These are phyloP conservation scores for Acromyrmex echinatior DNA, from an alignment of 1,140 invertebrate genomes.

Conservation along the genomic window DNA sequence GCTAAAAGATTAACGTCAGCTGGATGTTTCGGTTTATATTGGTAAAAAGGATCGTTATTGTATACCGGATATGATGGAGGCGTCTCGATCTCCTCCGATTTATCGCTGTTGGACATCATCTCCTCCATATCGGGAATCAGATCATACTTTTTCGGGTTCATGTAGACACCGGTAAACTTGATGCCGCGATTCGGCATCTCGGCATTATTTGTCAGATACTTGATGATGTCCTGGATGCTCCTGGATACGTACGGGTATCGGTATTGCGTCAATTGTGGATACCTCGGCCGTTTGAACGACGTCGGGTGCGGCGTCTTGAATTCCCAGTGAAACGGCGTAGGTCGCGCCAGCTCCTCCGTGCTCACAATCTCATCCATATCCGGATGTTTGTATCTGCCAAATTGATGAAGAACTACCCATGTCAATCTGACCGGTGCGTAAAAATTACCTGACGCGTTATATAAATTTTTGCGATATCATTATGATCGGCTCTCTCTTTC, in stretches of 20 bases:
- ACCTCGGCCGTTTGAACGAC: constrained; percentile 82
- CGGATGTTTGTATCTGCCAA: constrained; percentile 72
- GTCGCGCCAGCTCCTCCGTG: constrained; percentile 68
- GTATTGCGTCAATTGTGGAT: constrained; percentile 85
- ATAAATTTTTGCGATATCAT: neutral
- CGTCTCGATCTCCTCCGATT: constrained; percentile 73
- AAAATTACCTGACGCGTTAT: neutral
- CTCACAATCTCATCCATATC: constrained; percentile 61
- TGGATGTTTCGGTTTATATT: constrained; percentile 87
- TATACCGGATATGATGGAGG: constrained; percentile 54
- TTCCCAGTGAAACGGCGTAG: constrained; percentile 81
- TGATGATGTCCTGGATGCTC: constrained; percentile 87
- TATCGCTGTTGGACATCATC: constrained; percentile 74
- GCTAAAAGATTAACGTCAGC: constrained; percentile 87
- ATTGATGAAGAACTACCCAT: neutral
- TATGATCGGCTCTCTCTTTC: neutral
- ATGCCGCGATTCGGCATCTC: constrained; percentile 78
- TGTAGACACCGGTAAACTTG: constrained; percentile 84
- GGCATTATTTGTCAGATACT: constrained; percentile 82
- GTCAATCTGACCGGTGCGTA: neutral
- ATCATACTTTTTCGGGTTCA: constrained; percentile 83
- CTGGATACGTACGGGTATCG: constrained; percentile 83
- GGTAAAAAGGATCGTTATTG: constrained; percentile 85
- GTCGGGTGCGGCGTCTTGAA: constrained; percentile 80
- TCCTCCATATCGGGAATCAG: constrained; percentile 70